phyloP scores from a whole-genome alignment of 2,113 vertebrate genomes.

The Eulacestoma nigropectus region DNA sequence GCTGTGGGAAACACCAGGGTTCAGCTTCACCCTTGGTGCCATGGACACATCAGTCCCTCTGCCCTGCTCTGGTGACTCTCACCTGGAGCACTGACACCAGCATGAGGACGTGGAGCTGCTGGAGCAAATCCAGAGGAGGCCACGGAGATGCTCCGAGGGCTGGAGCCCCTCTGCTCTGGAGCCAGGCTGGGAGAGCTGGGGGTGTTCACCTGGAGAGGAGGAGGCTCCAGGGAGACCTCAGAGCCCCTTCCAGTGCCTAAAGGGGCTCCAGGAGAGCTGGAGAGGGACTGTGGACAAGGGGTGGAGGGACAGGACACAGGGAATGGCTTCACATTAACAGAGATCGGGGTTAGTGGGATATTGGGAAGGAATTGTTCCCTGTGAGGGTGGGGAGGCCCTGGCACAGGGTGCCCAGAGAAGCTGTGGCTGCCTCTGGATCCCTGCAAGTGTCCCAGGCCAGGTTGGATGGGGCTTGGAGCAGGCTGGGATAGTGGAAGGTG shows the following conservation, averaged over 20 bases:
- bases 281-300: background rate
- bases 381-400: background rate
- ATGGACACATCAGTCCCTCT: rapidly evolving
- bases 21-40: background rate
- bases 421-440: background rate
- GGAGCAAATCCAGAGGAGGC: background rate
- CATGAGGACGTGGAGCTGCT: background rate
- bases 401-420: background rate
- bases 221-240: background rate
- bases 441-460: background rate
- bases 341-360: rapidly evolving
- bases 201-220: background rate
- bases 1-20: background rate
- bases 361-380: background rate
- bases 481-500: rapidly evolving
- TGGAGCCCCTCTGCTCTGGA: background rate
- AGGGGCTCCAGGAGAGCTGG: background rate
- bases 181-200: background rate
- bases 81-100: background rate
- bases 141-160: background rate
- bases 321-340: background rate
- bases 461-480: background rate
- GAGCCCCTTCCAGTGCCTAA: background rate
- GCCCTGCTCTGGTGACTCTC: background rate
- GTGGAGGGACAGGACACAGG: background rate